Base-by-base conservation (phyloP, 2,888 invertebrate species). In the Rhingia rostrata region DNA sequence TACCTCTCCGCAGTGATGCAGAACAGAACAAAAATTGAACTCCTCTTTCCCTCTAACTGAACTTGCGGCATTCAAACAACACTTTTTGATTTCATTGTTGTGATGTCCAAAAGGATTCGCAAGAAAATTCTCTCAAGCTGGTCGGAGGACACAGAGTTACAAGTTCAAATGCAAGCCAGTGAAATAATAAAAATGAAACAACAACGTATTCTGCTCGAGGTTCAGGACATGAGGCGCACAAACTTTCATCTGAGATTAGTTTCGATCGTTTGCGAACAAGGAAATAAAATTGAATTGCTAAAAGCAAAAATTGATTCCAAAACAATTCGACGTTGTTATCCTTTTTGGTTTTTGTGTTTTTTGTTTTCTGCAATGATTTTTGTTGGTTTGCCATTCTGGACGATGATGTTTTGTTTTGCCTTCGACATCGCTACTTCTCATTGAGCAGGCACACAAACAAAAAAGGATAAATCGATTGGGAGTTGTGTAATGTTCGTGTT, bases 251-350 rank as follows among this genome's bases (percentile, higher is more conserved):
- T 10, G 45, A 56, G 74, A 74, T 74, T 64, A 74, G 74, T 56
- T 56, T 47, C 56, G 64, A 64, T 74, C 64, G 47, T 49, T 47
- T 45, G 64, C 32, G 74, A 74, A 66, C 64, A 74, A 66, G 51
- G 32, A 74, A 66, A 86, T 79, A 80, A 78, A 78, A 86, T 81
- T 69, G 63, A 77, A 85, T 81, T 64, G 66, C 78, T 67, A 79
- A 78, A 67, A 67, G 84, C 79, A 77, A 51, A 86, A 87, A 86
- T 86, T 80, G 82, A 86, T 84, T 87, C 61, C 54, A 53, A 61
- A 66, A 75, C 74, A 75, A 75, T 75, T 75, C 66, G 12, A 73
- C 14, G 43, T 66, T 12, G 32, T 43, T 30, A 49, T 49, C 30
- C 30, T 49, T 30, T 9, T 39, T 43, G 22, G 22, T 22, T 30